phyloP scores from a whole-genome alignment of 2,113 vertebrate species.

The Alaudala cheleensis region DNA sequence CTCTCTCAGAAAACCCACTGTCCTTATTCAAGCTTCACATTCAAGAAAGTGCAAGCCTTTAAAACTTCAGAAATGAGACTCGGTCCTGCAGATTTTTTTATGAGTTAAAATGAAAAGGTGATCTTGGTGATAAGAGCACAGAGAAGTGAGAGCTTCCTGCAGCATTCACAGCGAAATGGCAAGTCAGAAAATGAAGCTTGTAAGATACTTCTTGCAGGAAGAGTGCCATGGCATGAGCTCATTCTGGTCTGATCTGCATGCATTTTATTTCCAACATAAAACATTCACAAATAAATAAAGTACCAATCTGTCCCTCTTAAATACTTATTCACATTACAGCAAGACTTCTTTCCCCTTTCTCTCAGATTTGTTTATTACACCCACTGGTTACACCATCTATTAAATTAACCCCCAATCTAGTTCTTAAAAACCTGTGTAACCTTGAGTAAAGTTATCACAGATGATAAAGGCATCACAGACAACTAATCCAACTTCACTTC shows the following conservation, averaged over 20 bases:
- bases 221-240: background rate
- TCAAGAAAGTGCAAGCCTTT: background rate
- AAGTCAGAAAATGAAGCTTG: background rate
- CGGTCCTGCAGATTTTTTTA: background rate
- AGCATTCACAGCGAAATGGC: background rate
- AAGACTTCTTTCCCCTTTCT: background rate
- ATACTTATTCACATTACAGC: background rate
- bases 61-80: background rate
- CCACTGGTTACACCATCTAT: conserved; percentile 5
- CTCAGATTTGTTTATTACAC: conserved; percentile 28
- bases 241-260: background rate
- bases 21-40: background rate
- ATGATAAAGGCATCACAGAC: conserved; percentile 40
- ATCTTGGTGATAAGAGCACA: background rate
- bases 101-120: background rate
- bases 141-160: background rate
- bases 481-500: conserved; percentile 46
- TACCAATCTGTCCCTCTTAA: background rate
- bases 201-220: background rate
- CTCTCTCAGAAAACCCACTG: background rate
- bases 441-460: conserved; percentile 52
- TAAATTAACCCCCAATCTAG: conserved; percentile 14
- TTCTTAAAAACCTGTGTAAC: conserved; percentile 25
- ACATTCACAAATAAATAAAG: conserved; percentile 29
- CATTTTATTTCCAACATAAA: background rate